Conservation (phyloP, 2,113 vertebrate species). For the Semnornis frantzii region DNA sequence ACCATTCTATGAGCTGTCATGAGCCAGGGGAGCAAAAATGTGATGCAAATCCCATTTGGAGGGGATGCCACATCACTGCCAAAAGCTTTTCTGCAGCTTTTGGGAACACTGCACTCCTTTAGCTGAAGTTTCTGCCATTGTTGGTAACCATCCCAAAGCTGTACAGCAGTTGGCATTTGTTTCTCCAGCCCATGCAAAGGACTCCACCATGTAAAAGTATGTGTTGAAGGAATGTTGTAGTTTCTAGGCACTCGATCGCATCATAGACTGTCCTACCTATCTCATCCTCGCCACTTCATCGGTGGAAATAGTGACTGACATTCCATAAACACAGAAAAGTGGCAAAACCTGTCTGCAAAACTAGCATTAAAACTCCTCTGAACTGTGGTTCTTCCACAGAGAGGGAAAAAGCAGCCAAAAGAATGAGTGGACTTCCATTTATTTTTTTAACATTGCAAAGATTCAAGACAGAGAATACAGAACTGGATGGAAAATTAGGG, state of each 20-base stretch:
- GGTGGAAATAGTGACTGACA: neutral
- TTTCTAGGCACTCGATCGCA: neutral
- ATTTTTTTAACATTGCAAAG: neutral
- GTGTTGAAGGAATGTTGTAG: neutral
- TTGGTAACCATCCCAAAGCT: neutral
- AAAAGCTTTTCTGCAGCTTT: neutral
- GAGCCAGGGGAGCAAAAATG: neutral
- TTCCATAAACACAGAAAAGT: neutral
- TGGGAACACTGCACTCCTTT: neutral
- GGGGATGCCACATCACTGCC: neutral
- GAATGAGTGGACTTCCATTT: neutral
- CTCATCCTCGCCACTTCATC: neutral
- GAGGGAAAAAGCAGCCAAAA: neutral
- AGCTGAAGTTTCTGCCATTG: neutral
- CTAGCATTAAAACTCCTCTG: neutral
- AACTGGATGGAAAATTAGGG: neutral
- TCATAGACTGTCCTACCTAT: neutral
- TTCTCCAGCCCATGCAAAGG: fast-evolving
- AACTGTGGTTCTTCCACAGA: neutral
- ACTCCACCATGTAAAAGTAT: neutral
- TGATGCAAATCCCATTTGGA: neutral
- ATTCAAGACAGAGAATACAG: neutral
- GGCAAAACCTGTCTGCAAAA: neutral
- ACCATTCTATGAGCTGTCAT: neutral
- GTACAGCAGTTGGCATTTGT: neutral